Evolutionary conservation across 2,113 vertebrate genomes (phyloP).

Genomic region (Romanogobio albipinnatus): DNA sequence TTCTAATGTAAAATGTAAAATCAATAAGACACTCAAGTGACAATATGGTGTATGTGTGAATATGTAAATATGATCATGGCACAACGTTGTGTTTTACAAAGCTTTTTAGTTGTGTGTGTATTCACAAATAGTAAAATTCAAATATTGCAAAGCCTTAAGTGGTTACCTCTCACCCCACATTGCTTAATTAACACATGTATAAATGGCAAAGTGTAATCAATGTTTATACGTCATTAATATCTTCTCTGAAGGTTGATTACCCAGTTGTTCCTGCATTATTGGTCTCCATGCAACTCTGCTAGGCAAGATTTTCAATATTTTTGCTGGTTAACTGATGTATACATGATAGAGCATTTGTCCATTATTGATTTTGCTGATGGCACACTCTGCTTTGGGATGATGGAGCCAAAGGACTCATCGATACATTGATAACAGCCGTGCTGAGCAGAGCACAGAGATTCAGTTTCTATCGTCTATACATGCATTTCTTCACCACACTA

Average conservation of each 20-base stretch:
- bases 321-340: constrained; percentile 40
- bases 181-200: not conserved
- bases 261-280: not conserved
- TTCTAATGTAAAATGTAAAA: not conserved
- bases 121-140: not conserved
- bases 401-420: constrained; percentile 32
- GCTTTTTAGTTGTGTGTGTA: not conserved
- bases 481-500: constrained; percentile 46
- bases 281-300: not conserved
- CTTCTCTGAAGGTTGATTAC: not conserved
- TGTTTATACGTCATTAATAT: constrained; percentile 2
- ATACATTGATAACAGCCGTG: constrained; percentile 37
- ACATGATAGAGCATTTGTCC: constrained; percentile 45
- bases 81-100: not conserved
- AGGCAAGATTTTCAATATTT: constrained; percentile 20
- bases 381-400: constrained; percentile 39
- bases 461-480: constrained; percentile 41
- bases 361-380: constrained; percentile 43
- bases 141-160: not conserved
- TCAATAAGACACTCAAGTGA: not conserved
- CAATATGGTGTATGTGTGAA: too few species aligned
- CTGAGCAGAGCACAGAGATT: constrained; percentile 33
- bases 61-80: not conserved
- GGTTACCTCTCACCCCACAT: not conserved
- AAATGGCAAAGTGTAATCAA: not conserved